A percentile compares a stretch with the other conserved stretches of the same genome.
phyloP scores from a whole-genome alignment of 2,888 invertebrate genomes.

The Acanthosoma haemorrhoidale region DNA sequence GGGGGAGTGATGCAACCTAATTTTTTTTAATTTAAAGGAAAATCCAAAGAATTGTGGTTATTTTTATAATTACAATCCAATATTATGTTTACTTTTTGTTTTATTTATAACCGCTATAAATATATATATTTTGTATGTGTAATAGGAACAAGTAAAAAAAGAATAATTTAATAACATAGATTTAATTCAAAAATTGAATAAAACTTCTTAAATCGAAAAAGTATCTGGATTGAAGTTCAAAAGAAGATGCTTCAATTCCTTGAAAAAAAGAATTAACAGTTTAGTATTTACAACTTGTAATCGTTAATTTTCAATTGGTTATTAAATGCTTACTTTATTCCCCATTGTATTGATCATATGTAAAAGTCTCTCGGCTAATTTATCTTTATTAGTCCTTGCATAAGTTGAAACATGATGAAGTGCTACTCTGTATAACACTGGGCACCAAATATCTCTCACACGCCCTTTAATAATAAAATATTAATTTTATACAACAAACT shows the following conservation, averaged over 20 bases:
- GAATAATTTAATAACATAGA: not conserved
- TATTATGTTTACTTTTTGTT: no score
- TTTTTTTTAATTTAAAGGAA: no score
- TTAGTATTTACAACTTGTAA: not conserved
- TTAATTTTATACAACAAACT: not conserved
- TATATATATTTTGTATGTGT: not conserved
- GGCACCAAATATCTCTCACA: conserved; percentile 53
- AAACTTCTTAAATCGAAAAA: not conserved
- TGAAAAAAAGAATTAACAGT: conserved; percentile 15
- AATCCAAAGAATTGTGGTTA: no score
- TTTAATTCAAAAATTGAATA: not conserved
- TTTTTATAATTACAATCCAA: no score
- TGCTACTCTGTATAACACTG: conserved; percentile 63
- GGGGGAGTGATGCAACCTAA: no score
- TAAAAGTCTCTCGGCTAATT: conserved; percentile 33
- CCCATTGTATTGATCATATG: conserved; percentile 40
- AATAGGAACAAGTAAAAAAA: not conserved
- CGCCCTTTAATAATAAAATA: conserved; percentile 46
- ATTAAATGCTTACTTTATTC: conserved; percentile 38
- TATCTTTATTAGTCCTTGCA: conserved; percentile 44
- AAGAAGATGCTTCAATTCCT: conserved; percentile 28
- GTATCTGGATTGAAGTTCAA: conserved; percentile 23
- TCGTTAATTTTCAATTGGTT: not conserved
- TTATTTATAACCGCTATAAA: no score
- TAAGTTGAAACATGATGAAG: conserved; percentile 60